These are phyloP conservation scores for Eupithecia subfuscata DNA, from an alignment of 2,888 invertebrate genomes.

Conservation along the genomic window DNA sequence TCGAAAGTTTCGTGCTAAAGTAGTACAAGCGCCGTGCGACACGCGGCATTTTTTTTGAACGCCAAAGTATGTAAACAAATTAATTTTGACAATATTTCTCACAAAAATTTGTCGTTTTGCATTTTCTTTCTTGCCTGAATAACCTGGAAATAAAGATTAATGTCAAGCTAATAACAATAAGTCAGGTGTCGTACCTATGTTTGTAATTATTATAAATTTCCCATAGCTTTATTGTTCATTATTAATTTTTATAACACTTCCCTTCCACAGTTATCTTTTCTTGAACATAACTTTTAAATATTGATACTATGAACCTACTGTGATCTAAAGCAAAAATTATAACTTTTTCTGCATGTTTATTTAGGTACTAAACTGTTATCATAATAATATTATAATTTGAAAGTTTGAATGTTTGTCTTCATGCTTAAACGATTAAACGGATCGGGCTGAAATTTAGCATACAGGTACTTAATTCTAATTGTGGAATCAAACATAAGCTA, in stretches of 20 bases:
- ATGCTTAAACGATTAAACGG: too few relatives aligned
- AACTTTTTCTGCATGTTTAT: too few relatives aligned
- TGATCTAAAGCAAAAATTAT: too few relatives aligned
- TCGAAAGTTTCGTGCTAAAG: conserved; percentile 45
- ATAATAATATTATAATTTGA: too few relatives aligned
- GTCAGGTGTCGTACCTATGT: neutral
- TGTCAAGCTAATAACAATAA: neutral
- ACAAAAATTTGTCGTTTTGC: conserved; percentile 2
- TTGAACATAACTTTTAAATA: neutral
- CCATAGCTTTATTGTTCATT: neutral
- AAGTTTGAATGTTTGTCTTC: too few relatives aligned
- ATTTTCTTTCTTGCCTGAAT: neutral
- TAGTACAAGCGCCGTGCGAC: conserved; percentile 45
- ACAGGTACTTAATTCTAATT: too few relatives aligned
- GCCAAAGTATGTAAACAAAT: conserved; percentile 55
- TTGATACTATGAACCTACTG: too few relatives aligned
- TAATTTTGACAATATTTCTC: conserved; percentile 32
- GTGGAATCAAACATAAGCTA: too few relatives aligned
- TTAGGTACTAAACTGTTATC: too few relatives aligned
- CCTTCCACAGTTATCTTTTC: neutral
- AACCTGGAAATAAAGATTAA: neutral
- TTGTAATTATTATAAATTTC: neutral
- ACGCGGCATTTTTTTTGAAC: conserved; percentile 58
- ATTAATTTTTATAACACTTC: neutral
- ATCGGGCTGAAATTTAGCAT: too few relatives aligned